Conservation (phyloP, 2,888 invertebrate species). For the Elmis aenea region DNA sequence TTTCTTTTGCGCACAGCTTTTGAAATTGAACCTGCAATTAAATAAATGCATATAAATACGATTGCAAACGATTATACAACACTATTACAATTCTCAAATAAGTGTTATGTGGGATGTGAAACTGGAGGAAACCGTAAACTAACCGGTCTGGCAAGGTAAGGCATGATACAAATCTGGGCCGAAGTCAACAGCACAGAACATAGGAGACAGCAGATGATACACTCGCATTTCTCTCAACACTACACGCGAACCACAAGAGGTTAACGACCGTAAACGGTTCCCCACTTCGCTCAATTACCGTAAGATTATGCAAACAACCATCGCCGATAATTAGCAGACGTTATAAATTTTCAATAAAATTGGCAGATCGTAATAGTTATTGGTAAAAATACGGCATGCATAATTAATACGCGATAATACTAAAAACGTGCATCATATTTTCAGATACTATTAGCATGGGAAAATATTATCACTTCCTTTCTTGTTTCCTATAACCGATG, state of each 20-base stretch:
- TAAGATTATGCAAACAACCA: slow-evolving; percentile 26
- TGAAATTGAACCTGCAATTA: slow-evolving; percentile 30
- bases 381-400: too few species aligned
- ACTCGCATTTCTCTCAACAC: slow-evolving; percentile 28
- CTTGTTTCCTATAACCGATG: too few species aligned
- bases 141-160: slow-evolving; percentile 22
- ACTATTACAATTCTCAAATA: too few species aligned
- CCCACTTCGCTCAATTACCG: slow-evolving; percentile 21
- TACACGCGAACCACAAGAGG: slow-evolving; percentile 27
- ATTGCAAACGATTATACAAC: not conserved
- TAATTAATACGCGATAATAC: too few species aligned
- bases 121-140: slow-evolving; percentile 19
- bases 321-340: too few species aligned
- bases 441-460: too few species aligned
- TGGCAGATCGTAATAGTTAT: too few species aligned
- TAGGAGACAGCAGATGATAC: slow-evolving; percentile 26
- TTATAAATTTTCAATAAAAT: too few species aligned
- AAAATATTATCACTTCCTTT: too few species aligned
- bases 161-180: slow-evolving; percentile 28
- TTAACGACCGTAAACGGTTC: slow-evolving; percentile 26
- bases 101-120: slow-evolving; percentile 12
- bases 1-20: slow-evolving; percentile 38
- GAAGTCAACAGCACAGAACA: slow-evolving; percentile 29
- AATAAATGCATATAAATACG: slow-evolving; percentile 7
- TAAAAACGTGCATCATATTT: too few species aligned